Evolutionary conservation across 2,888 invertebrate genomes (phyloP).

Genomic region (Microdon myrmicae): DNA sequence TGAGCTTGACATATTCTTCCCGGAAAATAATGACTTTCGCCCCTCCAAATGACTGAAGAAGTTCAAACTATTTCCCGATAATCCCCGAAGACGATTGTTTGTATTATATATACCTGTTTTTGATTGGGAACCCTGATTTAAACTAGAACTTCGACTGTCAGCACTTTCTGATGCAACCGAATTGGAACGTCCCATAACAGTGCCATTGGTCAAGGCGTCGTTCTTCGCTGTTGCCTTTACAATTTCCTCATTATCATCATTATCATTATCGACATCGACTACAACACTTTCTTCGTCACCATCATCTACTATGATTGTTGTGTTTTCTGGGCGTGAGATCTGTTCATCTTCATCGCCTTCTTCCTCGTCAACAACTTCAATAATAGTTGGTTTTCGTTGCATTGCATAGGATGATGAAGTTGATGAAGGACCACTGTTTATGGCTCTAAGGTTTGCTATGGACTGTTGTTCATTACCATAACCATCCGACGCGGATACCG

Average conservation of each 20-base stretch:
- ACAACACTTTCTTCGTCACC: slow-evolving; percentile 28
- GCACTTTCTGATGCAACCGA: slow-evolving; percentile 59
- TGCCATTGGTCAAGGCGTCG: slow-evolving; percentile 47
- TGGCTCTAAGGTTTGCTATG: slow-evolving; percentile 51
- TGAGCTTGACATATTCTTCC: slow-evolving; percentile 55
- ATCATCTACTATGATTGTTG: slow-evolving; percentile 23
- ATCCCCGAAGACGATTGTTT: slow-evolving; percentile 54
- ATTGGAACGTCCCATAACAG: slow-evolving; percentile 41
- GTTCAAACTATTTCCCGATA: slow-evolving; percentile 59
- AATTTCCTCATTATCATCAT: slow-evolving; percentile 40
- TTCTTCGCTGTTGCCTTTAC: slow-evolving; percentile 41
- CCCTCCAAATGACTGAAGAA: slow-evolving; percentile 65
- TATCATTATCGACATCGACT: slow-evolving; percentile 35
- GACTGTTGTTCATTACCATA: slow-evolving; percentile 56
- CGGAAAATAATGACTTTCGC: slow-evolving; percentile 63
- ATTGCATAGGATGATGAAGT: slow-evolving; percentile 25
- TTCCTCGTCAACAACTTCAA: slow-evolving; percentile 50
- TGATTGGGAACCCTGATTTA: slow-evolving; percentile 52
- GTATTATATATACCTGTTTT: slow-evolving; percentile 52
- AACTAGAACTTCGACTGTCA: slow-evolving; percentile 54
- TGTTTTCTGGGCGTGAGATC: slow-evolving; percentile 1
- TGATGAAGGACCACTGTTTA: slow-evolving; percentile 24
- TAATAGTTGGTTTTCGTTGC: slow-evolving; percentile 54
- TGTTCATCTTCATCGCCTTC: slow-evolving; percentile 28
- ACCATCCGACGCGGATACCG: slow-evolving; percentile 46